Evolutionary conservation across 2,113 vertebrate genomes (phyloP).

Genomic region (Gadus chalcogrammus): DNA sequence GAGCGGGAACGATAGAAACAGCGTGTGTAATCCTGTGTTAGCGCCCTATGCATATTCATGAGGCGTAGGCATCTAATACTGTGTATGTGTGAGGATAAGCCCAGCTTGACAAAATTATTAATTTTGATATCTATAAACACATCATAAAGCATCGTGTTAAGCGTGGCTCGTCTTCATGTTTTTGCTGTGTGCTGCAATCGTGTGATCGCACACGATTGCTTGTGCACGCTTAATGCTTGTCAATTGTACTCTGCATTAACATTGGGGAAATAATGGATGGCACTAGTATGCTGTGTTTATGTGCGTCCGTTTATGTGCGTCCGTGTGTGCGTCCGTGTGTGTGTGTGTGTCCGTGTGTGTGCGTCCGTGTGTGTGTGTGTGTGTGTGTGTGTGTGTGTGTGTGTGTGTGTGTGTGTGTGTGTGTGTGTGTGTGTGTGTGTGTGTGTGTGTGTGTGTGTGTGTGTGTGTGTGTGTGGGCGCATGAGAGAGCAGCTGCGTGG

Average conservation of each 20-base stretch:
- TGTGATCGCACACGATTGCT: not conserved
- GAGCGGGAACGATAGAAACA: constrained; percentile 19
- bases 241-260: constrained; percentile 52
- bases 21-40: constrained; percentile 62
- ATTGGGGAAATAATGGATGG: constrained; percentile 48
- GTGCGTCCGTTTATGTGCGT: not conserved
- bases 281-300: not conserved
- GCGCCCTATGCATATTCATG: constrained; percentile 69
- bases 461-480: constrained; percentile 61
- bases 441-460: constrained; percentile 19
- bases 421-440: constrained; percentile 16
- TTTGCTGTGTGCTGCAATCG: not conserved
- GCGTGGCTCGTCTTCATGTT: not conserved
- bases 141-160: constrained; percentile 59
- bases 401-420: not conserved
- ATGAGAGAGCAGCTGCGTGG: constrained; percentile 66
- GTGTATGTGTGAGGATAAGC: constrained; percentile 64
- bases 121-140: constrained; percentile 60
- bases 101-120: constrained; percentile 59
- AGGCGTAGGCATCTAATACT: constrained; percentile 59
- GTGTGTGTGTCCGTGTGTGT: not conserved
- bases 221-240: constrained; percentile 18
- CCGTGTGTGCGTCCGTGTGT: not conserved
- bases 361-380: not conserved
- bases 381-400: not conserved